phyloP scores from a whole-genome alignment of 2,888 invertebrate genomes.

The Drepanosiphum platanoidis region DNA sequence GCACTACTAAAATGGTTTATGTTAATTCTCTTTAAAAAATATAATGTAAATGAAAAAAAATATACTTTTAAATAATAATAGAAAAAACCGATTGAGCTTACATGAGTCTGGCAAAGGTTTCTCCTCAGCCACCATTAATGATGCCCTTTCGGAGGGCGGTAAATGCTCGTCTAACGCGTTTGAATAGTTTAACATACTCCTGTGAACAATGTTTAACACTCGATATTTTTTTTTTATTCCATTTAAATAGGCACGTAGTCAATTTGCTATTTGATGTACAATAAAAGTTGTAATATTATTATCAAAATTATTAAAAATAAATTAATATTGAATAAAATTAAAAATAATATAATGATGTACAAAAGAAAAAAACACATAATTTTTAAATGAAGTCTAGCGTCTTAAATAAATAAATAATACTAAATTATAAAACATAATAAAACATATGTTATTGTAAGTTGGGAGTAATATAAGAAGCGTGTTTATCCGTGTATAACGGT shows the following conservation, averaged over 20 bases:
- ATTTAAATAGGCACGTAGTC: slow-evolving; percentile 53
- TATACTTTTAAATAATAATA: slow-evolving; percentile 13
- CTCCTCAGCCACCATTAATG: slow-evolving; percentile 81
- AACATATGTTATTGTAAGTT: slow-evolving; percentile 31
- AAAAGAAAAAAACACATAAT: slow-evolving; percentile 44
- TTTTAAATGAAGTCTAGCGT: slow-evolving; percentile 30
- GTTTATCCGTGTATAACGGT: slow-evolving; percentile 41
- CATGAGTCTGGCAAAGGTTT: slow-evolving; percentile 83
- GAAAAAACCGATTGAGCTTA: slow-evolving; percentile 70
- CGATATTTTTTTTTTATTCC: slow-evolving; percentile 64
- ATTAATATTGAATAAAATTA: slow-evolving; percentile 42
- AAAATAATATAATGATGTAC: slow-evolving; percentile 32
- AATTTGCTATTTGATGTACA: slow-evolving; percentile 31
- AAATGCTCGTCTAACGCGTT: slow-evolving; percentile 83
- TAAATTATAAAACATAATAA: slow-evolving; percentile 47
- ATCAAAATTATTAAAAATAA: no score
- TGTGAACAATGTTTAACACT: slow-evolving; percentile 72
- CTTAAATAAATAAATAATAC: slow-evolving; percentile 45
- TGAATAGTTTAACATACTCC: slow-evolving; percentile 96
- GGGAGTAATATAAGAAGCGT: slow-evolving; percentile 38
- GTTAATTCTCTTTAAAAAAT: slow-evolving; percentile 6
- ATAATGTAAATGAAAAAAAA: slow-evolving; percentile 21
- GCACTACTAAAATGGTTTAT: slow-evolving; percentile 28
- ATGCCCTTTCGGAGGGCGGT: slow-evolving; percentile 81
- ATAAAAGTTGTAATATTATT: slow-evolving; percentile 37